A percentile compares a stretch with the other conserved stretches of the same genome.
Conservation (phyloP, 2,797 vertebrate genomes). For the Acropternis orthonyx region DNA sequence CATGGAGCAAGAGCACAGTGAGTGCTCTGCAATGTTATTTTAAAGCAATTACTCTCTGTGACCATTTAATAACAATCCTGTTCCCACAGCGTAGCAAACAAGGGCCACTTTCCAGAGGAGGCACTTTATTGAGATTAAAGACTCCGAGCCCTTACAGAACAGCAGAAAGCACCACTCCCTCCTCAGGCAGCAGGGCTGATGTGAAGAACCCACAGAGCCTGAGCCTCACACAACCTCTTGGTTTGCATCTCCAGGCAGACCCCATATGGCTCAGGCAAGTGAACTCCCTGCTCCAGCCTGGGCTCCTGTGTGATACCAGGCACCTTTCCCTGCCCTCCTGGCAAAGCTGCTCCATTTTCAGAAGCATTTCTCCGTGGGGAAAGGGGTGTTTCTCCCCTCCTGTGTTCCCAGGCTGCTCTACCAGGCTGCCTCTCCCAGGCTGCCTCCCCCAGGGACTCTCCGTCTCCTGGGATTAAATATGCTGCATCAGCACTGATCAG, state of each 20-base stretch:
- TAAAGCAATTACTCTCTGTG: neutral
- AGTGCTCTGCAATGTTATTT: neutral
- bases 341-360: neutral
- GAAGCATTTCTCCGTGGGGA: neutral
- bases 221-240: neutral
- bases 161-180: neutral
- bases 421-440: neutral
- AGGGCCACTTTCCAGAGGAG: neutral
- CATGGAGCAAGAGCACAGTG: neutral
- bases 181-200: neutral
- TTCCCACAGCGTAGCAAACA: neutral
- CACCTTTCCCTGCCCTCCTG: neutral
- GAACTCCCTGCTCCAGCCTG: neutral
- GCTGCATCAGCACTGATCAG: neutral
- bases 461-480: neutral
- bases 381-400: neutral
- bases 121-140: neutral
- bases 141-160: neutral
- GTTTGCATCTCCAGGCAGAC: neutral
- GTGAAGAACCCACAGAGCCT: accelerated
- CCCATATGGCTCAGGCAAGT: accelerated
- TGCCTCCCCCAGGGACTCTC: neutral
- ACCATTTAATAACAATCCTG: neutral
- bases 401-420: neutral
- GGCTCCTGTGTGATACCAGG: neutral